Evolutionary conservation across 2,113 vertebrate species (phyloP).

Genomic region (Capreolus pygargus): DNA sequence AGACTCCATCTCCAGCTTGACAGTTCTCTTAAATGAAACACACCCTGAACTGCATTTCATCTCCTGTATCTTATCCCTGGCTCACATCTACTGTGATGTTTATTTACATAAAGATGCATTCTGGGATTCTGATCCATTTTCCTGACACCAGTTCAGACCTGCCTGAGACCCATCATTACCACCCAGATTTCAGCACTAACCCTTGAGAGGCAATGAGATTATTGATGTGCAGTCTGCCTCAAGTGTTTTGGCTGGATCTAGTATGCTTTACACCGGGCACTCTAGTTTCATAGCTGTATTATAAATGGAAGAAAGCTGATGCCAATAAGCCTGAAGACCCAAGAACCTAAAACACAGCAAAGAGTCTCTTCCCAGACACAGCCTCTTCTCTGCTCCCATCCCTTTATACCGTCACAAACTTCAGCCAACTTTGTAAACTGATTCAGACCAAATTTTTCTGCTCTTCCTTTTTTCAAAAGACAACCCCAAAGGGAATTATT

Average conservation of each 20-base stretch:
- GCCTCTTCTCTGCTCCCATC: background rate
- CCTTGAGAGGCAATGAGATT: constrained; percentile 3
- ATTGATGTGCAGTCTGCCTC: background rate
- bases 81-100: constrained; percentile 32
- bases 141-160: constrained; percentile 16
- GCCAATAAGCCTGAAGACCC: background rate
- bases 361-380: background rate
- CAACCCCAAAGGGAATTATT: background rate
- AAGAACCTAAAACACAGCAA: background rate
- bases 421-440: background rate
- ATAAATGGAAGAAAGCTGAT: background rate
- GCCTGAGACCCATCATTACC: constrained; percentile 6
- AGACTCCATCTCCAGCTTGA: constrained; percentile 31
- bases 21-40: constrained; percentile 51
- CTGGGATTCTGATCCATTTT: background rate
- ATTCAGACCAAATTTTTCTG: background rate
- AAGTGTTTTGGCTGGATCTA: constrained; percentile 22
- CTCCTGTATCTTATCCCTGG: background rate
- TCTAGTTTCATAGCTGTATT: constrained; percentile 2
- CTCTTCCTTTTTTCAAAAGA: background rate
- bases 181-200: constrained; percentile 32
- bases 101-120: constrained; percentile 52
- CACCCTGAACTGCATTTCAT: background rate
- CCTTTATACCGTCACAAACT: background rate
- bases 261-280: background rate